Percentiles rank a stretch among this genome's conserved stretches.
Conservation (phyloP, 2,113 vertebrate genomes). For the Channa maculata region DNA sequence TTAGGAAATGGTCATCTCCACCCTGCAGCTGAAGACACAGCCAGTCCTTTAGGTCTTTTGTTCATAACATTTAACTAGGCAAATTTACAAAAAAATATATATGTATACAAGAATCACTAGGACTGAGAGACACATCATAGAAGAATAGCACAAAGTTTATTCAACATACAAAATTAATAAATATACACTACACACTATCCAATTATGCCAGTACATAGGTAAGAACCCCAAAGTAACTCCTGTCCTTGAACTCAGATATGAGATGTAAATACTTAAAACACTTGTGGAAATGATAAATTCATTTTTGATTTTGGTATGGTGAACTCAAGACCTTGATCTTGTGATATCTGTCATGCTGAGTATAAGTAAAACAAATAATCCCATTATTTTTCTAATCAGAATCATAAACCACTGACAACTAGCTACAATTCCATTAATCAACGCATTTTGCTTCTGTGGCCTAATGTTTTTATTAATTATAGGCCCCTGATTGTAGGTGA, state of each 20-base stretch:
- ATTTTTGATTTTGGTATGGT: neutral
- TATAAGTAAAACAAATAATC: constrained; percentile 4
- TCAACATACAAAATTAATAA: constrained; percentile 70
- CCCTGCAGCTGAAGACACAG: neutral
- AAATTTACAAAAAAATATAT: constrained; percentile 1
- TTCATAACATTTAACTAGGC: neutral
- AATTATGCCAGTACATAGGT: constrained; percentile 43
- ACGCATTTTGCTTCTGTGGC: constrained; percentile 1
- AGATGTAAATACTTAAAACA: constrained; percentile 14
- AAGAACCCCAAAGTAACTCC: constrained; percentile 24
- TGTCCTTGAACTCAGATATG: neutral
- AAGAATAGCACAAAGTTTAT: constrained; percentile 72
- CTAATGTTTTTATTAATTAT: neutral
- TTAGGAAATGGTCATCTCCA: neutral
- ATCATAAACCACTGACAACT: neutral
- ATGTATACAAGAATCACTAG: neutral
- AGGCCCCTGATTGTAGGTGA: neutral
- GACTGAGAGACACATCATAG: constrained; percentile 4
- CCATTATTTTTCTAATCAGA: constrained; percentile 1
- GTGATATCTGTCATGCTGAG: constrained; percentile 7
- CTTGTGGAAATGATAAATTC: neutral
- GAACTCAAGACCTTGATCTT: neutral
- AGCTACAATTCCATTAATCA: neutral
- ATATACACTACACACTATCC: constrained; percentile 57
- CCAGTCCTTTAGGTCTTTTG: too few species aligned